Conservation (phyloP, 1,140 invertebrate genomes). For the Drosophila tsacasi region DNA sequence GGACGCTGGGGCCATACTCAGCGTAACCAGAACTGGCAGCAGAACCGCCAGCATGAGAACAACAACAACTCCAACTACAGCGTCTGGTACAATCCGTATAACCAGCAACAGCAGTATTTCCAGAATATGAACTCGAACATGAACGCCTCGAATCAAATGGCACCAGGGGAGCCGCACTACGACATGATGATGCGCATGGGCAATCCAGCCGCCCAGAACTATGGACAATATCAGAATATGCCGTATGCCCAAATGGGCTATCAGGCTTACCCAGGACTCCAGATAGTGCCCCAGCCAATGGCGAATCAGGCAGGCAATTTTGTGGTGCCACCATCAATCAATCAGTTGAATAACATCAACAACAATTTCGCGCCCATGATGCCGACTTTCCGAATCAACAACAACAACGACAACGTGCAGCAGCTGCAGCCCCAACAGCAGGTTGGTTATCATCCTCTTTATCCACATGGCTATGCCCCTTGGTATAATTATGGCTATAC, state of each 20-base stretch:
- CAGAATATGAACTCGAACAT: background rate
- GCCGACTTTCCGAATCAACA: background rate
- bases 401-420: background rate
- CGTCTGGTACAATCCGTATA: background rate
- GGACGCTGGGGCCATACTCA: background rate
- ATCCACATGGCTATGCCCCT: too few relatives aligned
- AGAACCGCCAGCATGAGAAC: background rate
- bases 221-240: background rate
- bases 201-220: background rate
- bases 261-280: background rate
- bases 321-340: background rate
- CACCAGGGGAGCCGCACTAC: background rate
- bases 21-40: background rate
- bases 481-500: background rate
- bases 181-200: background rate
- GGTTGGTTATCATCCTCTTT: conserved; percentile 5
- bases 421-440: background rate
- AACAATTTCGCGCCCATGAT: background rate
- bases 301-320: background rate
- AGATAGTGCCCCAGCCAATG: background rate
- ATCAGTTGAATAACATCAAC: background rate
- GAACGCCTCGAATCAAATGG: background rate
- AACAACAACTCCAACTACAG: background rate
- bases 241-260: background rate
- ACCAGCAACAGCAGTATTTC: background rate